These are phyloP conservation scores for Eupithecia inturbata DNA, from an alignment of 2,888 invertebrate genomes.

Conservation along the genomic window DNA sequence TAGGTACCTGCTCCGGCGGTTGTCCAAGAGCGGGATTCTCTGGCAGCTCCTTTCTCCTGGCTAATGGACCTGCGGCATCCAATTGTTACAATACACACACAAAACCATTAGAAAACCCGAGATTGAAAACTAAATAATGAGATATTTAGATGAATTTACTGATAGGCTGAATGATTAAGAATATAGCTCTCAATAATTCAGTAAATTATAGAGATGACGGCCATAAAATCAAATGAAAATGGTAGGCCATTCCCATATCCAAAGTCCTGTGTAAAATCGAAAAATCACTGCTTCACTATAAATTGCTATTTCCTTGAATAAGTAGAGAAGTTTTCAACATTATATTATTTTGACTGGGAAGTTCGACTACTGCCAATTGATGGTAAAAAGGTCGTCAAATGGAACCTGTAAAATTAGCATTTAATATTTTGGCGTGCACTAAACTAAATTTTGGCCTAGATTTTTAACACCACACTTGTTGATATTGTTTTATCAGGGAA, in stretches of 20 bases:
- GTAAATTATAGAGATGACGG: not conserved
- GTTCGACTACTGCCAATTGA: slow-evolving; percentile 2
- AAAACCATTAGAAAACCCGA: slow-evolving; percentile 28
- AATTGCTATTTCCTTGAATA: not conserved
- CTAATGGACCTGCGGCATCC: slow-evolving; percentile 76
- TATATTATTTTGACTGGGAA: not conserved
- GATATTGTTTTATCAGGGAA: not conserved
- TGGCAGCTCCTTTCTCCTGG: slow-evolving; percentile 73
- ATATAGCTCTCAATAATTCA: not conserved
- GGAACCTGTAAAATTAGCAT: not conserved
- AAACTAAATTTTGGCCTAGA: not conserved
- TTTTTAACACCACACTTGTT: not conserved
- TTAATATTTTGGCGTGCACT: not conserved
- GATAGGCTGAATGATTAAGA: not conserved
- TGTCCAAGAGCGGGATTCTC: slow-evolving; percentile 75
- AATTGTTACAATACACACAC: slow-evolving; percentile 60
- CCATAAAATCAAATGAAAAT: not conserved
- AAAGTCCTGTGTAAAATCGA: not conserved
- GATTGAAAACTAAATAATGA: slow-evolving; percentile 14
- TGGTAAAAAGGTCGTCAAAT: not conserved
- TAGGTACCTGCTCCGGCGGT: slow-evolving; percentile 66
- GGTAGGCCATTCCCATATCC: not conserved
- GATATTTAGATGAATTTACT: not conserved
- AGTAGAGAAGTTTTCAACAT: not conserved
- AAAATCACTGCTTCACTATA: not conserved